Evolutionary conservation across 2,113 vertebrate genomes (phyloP).

Genomic region (Hymenochirus boettgeri): DNA sequence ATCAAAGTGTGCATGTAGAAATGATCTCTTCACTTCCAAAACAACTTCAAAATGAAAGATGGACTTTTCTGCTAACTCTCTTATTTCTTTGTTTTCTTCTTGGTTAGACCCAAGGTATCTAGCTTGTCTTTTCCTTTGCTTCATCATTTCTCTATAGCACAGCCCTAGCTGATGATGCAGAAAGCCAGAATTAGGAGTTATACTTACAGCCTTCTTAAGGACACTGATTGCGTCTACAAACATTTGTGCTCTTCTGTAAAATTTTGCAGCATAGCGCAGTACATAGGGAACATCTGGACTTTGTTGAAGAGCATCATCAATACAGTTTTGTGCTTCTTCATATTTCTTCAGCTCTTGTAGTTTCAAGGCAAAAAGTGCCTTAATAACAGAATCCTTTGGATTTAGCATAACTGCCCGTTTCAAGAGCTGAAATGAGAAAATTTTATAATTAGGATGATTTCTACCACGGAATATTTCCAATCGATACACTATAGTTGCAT

Average conservation of each 20-base stretch:
- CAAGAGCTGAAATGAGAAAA: slow-evolving; percentile 48
- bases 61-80: slow-evolving; percentile 42
- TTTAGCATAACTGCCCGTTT: slow-evolving; percentile 56
- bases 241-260: slow-evolving; percentile 61
- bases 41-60: slow-evolving; percentile 58
- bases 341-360: slow-evolving; percentile 48
- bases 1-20: slow-evolving; percentile 50
- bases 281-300: slow-evolving; percentile 55
- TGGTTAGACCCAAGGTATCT: slow-evolving; percentile 52
- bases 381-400: slow-evolving; percentile 51
- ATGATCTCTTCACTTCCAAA: slow-evolving; percentile 46
- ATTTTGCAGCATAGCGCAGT: slow-evolving; percentile 64
- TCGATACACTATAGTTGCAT: slow-evolving; percentile 59
- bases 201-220: slow-evolving; percentile 55
- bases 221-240: slow-evolving; percentile 50
- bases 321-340: slow-evolving; percentile 50
- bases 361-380: slow-evolving; percentile 62
- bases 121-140: background rate
- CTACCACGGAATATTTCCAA: slow-evolving; percentile 20
- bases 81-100: slow-evolving; percentile 34
- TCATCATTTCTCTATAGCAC: slow-evolving; percentile 52
- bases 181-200: slow-evolving; percentile 52
- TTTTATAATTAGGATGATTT: fast-evolving
- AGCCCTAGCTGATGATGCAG: slow-evolving; percentile 66
- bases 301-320: slow-evolving; percentile 55